Conservation (phyloP, 2,113 vertebrate species). For the Antechinus stuartii region DNA sequence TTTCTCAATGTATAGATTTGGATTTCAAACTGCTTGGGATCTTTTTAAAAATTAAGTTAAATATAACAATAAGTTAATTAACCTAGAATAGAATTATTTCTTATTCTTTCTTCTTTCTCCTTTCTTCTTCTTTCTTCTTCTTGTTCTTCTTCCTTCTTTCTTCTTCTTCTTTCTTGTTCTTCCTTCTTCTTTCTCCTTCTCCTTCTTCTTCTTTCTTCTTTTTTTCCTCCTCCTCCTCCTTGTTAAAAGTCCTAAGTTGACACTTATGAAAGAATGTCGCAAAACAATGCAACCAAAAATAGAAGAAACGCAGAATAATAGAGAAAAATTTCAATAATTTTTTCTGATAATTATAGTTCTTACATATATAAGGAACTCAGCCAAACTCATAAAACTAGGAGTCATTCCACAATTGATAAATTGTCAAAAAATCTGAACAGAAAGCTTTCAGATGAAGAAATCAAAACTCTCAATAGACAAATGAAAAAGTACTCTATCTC, state of each 20-base stretch:
- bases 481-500: background rate
- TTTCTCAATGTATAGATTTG: no score
- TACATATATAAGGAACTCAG: background rate
- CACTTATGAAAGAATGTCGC: background rate
- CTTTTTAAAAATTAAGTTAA: no score
- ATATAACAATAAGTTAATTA: no score
- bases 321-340: background rate
- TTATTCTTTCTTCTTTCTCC: no score
- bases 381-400: background rate
- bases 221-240: no score
- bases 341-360: background rate
- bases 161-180: no score
- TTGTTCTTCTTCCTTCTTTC: no score
- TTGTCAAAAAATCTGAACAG: background rate
- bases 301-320: background rate
- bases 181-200: no score
- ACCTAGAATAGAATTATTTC: no score
- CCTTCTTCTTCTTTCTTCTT: no score
- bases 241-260: background rate
- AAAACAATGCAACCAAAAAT: background rate
- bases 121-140: no score
- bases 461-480: background rate
- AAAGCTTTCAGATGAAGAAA: background rate
- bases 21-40: no score
- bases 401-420: background rate